Evolutionary conservation across 2,113 vertebrate genomes (phyloP).

Genomic region (Gallinago media): DNA sequence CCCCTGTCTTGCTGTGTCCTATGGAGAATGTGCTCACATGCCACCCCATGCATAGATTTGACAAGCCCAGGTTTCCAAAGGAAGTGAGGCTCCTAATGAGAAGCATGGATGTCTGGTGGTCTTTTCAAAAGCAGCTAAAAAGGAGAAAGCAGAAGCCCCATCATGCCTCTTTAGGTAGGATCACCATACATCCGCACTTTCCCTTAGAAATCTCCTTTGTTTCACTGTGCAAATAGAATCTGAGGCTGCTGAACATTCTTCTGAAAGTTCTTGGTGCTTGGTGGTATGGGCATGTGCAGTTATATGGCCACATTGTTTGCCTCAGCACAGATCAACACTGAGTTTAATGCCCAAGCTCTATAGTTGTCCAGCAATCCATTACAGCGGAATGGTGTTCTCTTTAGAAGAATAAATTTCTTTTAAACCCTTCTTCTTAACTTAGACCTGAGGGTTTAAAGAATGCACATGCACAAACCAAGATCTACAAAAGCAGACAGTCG

Average conservation of each 20-base stretch:
- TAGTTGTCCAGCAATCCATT: not conserved
- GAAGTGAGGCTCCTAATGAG: not conserved
- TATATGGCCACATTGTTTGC: rapidly evolving
- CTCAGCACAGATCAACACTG: not conserved
- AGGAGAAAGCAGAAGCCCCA: not conserved
- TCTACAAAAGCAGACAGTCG: not conserved
- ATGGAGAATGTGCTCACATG: not conserved
- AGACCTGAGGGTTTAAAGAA: not conserved
- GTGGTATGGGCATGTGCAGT: not conserved
- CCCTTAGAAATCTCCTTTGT: not conserved
- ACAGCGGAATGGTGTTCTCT: not conserved
- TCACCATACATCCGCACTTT: not conserved
- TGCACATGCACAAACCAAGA: not conserved
- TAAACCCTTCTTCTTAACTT: not conserved
- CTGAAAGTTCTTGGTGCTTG: not conserved
- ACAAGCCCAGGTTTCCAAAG: not conserved
- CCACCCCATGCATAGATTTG: not conserved
- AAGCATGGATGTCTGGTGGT: not conserved
- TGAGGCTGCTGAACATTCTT: not conserved
- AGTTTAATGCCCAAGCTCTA: not conserved
- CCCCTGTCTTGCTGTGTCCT: not conserved
- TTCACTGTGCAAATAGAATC: not conserved
- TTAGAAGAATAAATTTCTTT: not conserved
- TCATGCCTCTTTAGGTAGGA: not conserved
- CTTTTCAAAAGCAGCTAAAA: not conserved